Percentiles rank a stretch among this genome's conserved stretches.
phyloP scores from a whole-genome alignment of 2,113 vertebrate species.

The Rhizomys pruinosus region DNA sequence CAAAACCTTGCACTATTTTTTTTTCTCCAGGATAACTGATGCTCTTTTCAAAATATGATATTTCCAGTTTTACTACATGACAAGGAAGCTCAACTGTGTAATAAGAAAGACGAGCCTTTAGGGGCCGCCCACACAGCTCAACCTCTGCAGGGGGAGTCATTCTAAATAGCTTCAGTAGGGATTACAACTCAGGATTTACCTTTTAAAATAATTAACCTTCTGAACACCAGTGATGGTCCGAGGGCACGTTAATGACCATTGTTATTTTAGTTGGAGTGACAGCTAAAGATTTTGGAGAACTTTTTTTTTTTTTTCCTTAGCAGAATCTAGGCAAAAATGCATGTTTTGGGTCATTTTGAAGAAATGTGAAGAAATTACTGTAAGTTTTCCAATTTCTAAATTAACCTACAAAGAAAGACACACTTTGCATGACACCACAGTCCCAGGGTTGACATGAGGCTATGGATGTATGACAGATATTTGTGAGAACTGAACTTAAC shows the following conservation, averaged over 20 bases:
- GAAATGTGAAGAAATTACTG: neutral
- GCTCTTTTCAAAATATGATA: conserved; percentile 72
- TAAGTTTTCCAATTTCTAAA: conserved; percentile 4
- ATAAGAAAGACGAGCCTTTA: conserved; percentile 81
- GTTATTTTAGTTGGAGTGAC: conserved; percentile 63
- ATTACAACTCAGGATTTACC: conserved; percentile 74
- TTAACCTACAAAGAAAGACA: neutral
- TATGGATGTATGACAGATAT: neutral
- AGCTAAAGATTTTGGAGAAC: conserved; percentile 37
- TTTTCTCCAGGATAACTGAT: conserved; percentile 63
- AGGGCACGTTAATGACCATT: conserved; percentile 64
- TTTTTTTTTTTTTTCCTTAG: conserved; percentile 39
- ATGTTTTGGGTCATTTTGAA: neutral
- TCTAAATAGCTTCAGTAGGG: conserved; percentile 59
- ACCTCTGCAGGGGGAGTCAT: conserved; percentile 63
- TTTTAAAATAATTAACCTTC: conserved; percentile 78
- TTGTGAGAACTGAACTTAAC: neutral
- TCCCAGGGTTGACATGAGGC: neutral
- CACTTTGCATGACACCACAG: neutral
- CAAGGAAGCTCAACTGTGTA: conserved; percentile 73
- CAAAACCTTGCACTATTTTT: neutral
- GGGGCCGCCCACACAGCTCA: conserved; percentile 82
- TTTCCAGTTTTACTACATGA: conserved; percentile 80
- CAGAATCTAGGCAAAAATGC: neutral
- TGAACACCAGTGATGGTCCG: conserved; percentile 59